A percentile compares a stretch with the other conserved stretches of the same genome.
Conservation (phyloP, 2,888 invertebrate species). For the Octonoba sinensis region DNA sequence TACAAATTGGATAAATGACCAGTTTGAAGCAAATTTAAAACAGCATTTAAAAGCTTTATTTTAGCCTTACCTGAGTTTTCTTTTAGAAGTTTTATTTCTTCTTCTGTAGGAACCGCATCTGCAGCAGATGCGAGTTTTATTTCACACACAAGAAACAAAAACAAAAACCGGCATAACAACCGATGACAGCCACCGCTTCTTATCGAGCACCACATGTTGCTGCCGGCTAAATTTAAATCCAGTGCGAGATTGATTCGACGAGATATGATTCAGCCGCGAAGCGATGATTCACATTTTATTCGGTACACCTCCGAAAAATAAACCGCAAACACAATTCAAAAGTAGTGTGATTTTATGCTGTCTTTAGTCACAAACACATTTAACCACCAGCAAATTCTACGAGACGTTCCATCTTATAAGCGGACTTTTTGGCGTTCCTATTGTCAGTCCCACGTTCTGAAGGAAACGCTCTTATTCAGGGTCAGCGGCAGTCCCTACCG, state of each 20-base stretch:
- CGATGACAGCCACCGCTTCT: constrained; percentile 6
- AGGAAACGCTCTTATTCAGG: not conserved
- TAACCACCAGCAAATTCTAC: not conserved
- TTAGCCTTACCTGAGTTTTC: constrained; percentile 25
- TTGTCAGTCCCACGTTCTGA: not conserved
- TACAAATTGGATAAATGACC: no score
- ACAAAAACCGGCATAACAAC: constrained; percentile 11
- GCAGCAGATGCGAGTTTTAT: constrained; percentile 24
- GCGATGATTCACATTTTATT: constrained; percentile 12
- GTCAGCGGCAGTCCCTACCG: not conserved
- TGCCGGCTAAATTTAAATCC: constrained; percentile 3
- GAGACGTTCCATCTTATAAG: constrained; percentile 13
- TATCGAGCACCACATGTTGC: constrained; percentile 39
- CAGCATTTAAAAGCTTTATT: not conserved
- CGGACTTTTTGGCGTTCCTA: not conserved
- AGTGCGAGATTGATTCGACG: not conserved
- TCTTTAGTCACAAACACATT: not conserved
- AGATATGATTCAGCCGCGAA: not conserved
- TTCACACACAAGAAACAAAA: constrained; percentile 9
- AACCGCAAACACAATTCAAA: constrained; percentile 6
- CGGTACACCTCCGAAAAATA: not conserved
- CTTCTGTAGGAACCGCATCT: constrained; percentile 20
- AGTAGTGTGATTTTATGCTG: not conserved
- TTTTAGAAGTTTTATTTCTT: constrained; percentile 20
- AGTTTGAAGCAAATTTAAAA: not conserved